phyloP scores from a whole-genome alignment of 1,140 invertebrate species.

The Zelostemma sp. region DNA sequence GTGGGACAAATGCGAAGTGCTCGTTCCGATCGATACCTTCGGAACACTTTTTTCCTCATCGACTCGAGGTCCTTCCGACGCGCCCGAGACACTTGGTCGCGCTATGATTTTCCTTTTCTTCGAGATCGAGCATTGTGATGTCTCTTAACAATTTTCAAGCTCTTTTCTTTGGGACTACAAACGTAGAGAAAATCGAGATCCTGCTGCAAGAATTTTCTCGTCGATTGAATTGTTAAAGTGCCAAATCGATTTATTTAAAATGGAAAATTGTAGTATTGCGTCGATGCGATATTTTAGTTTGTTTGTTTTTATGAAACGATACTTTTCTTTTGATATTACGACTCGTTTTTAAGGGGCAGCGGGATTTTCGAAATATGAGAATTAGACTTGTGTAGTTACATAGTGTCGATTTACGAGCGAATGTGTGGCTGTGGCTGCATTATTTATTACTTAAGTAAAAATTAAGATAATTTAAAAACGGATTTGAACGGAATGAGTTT shows the following conservation, averaged over 20 bases:
- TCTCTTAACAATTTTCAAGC: background rate
- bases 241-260: background rate
- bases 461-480: background rate
- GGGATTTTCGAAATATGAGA: constrained; percentile 17
- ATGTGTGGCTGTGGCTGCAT: constrained; percentile 11
- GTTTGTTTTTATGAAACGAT: constrained; percentile 1
- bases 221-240: background rate
- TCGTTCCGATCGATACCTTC: background rate
- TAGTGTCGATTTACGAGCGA: constrained; percentile 13
- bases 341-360: constrained; percentile 11
- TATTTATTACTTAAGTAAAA: constrained; percentile 2
- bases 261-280: no score
- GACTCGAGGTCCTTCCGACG: constrained; percentile 1
- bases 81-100: constrained; percentile 15
- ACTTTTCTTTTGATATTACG: constrained; percentile 19
- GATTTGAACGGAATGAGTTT: no score
- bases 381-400: background rate
- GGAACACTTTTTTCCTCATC: background rate
- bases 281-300: no score
- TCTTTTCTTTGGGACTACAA: constrained; percentile 20
- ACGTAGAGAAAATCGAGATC: constrained; percentile 1
- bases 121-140: constrained; percentile 14
- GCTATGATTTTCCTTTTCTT: constrained; percentile 9
- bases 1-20: background rate
- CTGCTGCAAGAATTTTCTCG: background rate